A percentile compares a stretch with the other conserved stretches of the same genome.
These are phyloP conservation scores for Papilio helenus DNA, from an alignment of 1,140 invertebrate genomes.

Conservation along the genomic window DNA sequence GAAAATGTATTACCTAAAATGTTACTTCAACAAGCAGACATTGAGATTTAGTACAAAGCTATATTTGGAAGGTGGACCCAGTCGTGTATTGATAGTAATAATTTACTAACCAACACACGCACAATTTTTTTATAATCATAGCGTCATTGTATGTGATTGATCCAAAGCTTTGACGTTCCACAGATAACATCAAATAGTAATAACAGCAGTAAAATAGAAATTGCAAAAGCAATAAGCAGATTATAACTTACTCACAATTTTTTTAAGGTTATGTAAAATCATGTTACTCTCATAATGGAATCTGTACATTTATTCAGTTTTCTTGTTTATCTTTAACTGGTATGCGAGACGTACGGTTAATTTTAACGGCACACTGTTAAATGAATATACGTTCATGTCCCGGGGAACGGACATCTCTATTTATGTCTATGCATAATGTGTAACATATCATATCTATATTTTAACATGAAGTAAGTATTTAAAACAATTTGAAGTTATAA, in stretches of 20 bases:
- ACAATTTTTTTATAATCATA: neutral
- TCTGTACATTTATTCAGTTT: slow-evolving; percentile 24
- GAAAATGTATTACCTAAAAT: slow-evolving; percentile 1
- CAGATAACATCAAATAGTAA: neutral
- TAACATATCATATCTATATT: neutral
- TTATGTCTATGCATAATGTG: neutral
- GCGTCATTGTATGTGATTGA: neutral
- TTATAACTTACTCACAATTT: neutral
- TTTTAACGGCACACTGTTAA: slow-evolving; percentile 36
- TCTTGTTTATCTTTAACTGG: slow-evolving; percentile 37
- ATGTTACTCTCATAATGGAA: slow-evolving; percentile 5
- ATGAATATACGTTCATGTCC: slow-evolving; percentile 22
- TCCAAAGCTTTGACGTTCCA: neutral
- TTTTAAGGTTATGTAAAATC: neutral
- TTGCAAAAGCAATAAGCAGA: neutral
- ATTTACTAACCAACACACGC: neutral
- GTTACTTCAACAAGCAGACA: neutral
- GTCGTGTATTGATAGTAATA: neutral
- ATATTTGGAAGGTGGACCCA: neutral
- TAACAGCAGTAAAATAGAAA: neutral
- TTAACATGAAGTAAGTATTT: too few relatives aligned
- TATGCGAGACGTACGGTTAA: slow-evolving; percentile 31
- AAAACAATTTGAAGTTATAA: too few relatives aligned
- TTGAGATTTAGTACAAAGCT: neutral
- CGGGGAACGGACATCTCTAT: neutral